Evolutionary conservation across 2,113 vertebrate species (phyloP), one percentile per base, ranked within the genome.

Genomic region (Pangasianodon gigas): DNA sequence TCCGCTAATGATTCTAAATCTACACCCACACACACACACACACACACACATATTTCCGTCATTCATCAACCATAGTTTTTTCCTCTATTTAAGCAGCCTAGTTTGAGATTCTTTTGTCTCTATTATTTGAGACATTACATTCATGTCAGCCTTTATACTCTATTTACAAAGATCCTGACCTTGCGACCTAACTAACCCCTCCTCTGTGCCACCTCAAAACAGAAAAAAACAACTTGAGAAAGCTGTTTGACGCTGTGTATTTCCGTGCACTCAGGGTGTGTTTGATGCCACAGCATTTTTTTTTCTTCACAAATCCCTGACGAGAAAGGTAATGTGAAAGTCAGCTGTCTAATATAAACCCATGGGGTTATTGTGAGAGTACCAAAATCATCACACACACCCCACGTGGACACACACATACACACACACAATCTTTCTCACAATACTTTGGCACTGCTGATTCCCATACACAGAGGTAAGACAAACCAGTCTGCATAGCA

Each of bases 401-500:
- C 46, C 29, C 56, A 46, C 37, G 44, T 41, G 19, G 32, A 48
- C 65, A 19, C 67, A 75, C 37, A 71, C 44, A 71, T 29, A 52
- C 60, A 52, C 75, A 37, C 32, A 56, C 52, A 48, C 60, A 46
- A 37, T 1, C 52, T 1, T 18, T 10, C 41, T 62, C 52, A 13
- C 18, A 88, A 24, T 65, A 14, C 65, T 58, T 37, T 29, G 14
- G 62, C 3, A 74, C 69, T 51, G 29, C 54, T 77, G 37, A 26
- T 54, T 71, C 48, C 86, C 37, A 14, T 41, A 54, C 51, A 85
- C 48, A 85, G 3, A 91, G 89, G 91, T 91, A 85, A 90, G 91
- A 69, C 32, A 56, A 65, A 58, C 18, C n/a, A 44, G 69, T 19
- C 52, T 88, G 8, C 24, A n/a, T 56, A 2, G 8, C 29, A 32